phyloP scores from a whole-genome alignment of 23 tunicate species.

The Pegea sp. region DNA sequence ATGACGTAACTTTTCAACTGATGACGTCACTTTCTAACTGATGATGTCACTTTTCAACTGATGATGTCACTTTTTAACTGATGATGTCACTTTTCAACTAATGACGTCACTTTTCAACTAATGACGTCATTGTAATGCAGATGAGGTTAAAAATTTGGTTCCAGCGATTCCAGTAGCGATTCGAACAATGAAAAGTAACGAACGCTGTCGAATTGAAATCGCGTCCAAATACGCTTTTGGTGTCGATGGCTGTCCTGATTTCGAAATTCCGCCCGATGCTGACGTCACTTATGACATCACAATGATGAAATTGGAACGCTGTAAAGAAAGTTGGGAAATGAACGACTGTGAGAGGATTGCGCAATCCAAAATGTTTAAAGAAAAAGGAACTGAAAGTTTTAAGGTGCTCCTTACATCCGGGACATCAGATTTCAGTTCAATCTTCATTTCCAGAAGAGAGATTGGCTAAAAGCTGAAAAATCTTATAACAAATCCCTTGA shows the following conservation, averaged over 20 bases:
- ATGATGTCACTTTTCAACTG: too few species aligned
- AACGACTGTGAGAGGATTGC: conserved; percentile 57
- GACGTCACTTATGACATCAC: conserved; percentile 25
- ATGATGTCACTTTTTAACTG: too few species aligned
- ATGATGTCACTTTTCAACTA: too few species aligned
- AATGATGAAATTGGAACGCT: conserved; percentile 45
- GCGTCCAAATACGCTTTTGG: conserved; percentile 51
- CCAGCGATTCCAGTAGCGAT: conserved; percentile 43
- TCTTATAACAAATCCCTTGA: conserved; percentile 23
- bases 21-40: too few species aligned
- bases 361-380: conserved; percentile 34
- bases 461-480: conserved; percentile 8
- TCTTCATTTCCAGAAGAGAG: conserved; percentile 6
- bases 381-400: conserved; percentile 42
- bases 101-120: too few species aligned
- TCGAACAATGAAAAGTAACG: conserved; percentile 53
- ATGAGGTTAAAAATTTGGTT: conserved; percentile 5
- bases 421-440: too few species aligned
- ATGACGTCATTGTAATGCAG: too few species aligned
- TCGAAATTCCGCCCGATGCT: conserved; percentile 34
- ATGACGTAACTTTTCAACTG: too few species aligned
- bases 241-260: conserved; percentile 5
- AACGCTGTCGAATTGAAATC: conserved; percentile 16
- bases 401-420: conserved; percentile 6
- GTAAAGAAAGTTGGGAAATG: conserved; percentile 89